Evolutionary conservation across 2,888 invertebrate genomes (phyloP), one percentile per base, ranked within the genome.

Genomic region (Pammene aurita): DNA sequence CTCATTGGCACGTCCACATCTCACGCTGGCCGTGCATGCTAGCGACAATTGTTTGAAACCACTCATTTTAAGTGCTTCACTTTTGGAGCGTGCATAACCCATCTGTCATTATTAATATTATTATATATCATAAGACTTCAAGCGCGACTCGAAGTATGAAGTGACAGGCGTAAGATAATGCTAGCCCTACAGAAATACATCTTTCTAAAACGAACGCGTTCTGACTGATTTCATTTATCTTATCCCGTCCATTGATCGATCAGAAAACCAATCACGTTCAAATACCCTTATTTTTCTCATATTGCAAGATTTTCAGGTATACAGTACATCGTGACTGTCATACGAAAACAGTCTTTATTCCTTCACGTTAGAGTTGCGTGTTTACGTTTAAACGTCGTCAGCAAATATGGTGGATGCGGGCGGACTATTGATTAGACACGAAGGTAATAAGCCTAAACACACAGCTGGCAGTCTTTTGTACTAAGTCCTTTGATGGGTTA

Each of bases 201-300:
- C 10, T 14, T 44, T 38, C 55, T 10, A 38, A 38, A 34, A 34
- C 41, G 10, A 38, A 62, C 62, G 48, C 13, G 38, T 48, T 13
- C 68, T 38, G 62, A 66, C 52, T 63, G 38, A 50, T 55, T 64
- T 44, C 54, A 64, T 64, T 44, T 55, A 55, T 55, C 35, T 42
- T n/a, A 54, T 61, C 61, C 13, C 26, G 7, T 26, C 50, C 35
- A 50, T 50, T 50, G 35, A 61, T 62, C 41, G 41, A 62, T 62
- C 41, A 62, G 62, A 50, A 52, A 62, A 62, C 62, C 62, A 62
- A 62, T 62, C 62, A 62, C 62, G 62, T 62, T 50, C 62, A 52
- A 62, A 62, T 62, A 62, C 62, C 26, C 52, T 41, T 52, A 52
- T 52, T 54, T 62, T 38, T 52, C 62, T 18, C 16, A 50, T 61